Evolutionary conservation across 2,888 invertebrate genomes (phyloP).

Genomic region (Cephus rjabovi): DNA sequence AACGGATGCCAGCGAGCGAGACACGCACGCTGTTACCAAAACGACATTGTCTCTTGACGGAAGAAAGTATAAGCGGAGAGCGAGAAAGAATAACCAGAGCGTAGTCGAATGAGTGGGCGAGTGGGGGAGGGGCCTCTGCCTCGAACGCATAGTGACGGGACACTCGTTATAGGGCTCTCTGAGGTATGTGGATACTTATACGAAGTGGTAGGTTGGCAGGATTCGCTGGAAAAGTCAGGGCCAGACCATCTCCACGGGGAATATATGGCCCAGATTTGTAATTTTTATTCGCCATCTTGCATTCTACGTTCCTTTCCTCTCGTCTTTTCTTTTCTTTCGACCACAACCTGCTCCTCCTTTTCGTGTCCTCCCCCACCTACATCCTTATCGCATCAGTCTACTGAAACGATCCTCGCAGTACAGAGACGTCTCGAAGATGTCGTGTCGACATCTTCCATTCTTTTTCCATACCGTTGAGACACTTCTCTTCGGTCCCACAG

Average conservation of each 20-base stretch:
- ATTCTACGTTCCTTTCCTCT: neutral
- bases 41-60: too few relatives aligned
- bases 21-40: too few relatives aligned
- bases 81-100: too few relatives aligned
- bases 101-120: too few relatives aligned
- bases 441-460: too few relatives aligned
- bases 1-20: too few relatives aligned
- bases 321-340: neutral
- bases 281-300: constrained; percentile 42
- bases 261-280: constrained; percentile 50
- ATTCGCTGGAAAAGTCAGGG: constrained; percentile 39
- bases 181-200: constrained; percentile 38
- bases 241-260: constrained; percentile 47
- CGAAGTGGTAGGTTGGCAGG: constrained; percentile 34
- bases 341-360: constrained; percentile 16
- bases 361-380: constrained; percentile 4
- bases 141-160: neutral
- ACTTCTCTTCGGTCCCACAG: too few relatives aligned
- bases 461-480: too few relatives aligned
- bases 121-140: neutral
- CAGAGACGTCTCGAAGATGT: too few relatives aligned
- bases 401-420: too few relatives aligned
- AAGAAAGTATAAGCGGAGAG: too few relatives aligned
- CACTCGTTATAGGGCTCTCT: constrained; percentile 11
- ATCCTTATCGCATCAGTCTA: neutral